Conservation (phyloP, 1,140 invertebrate genomes). For the Trypoxylus dichotomus region DNA sequence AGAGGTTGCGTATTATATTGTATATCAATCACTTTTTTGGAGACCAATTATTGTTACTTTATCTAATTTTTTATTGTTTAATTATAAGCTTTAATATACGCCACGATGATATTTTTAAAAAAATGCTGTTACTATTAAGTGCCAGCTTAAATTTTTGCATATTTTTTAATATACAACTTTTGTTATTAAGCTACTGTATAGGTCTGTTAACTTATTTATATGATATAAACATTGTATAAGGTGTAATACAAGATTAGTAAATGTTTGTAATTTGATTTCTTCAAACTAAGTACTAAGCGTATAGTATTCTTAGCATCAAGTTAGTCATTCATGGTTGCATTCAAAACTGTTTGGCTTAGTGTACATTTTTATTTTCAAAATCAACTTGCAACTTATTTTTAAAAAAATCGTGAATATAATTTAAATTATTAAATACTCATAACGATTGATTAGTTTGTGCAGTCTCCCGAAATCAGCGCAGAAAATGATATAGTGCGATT, state of each 20-base stretch:
- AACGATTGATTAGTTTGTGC: no score
- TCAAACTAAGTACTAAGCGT: no score
- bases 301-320: no score
- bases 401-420: no score
- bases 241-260: not conserved
- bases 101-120: not conserved
- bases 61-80: not conserved
- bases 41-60: not conserved
- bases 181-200: slow-evolving; percentile 21
- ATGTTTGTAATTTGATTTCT: not conserved
- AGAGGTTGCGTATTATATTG: not conserved
- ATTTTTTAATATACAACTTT: slow-evolving; percentile 24
- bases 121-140: not conserved
- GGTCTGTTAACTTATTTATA: slow-evolving; percentile 29
- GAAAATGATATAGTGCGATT: no score
- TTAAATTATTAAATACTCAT: no score
- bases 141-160: not conserved
- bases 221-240: not conserved
- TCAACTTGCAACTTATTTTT: no score
- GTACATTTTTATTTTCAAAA: no score
- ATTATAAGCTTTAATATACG: not conserved
- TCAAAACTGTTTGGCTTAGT: no score
- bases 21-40: not conserved
- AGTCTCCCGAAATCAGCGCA: no score
- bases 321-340: no score